Percentiles rank a stretch among this genome's conserved stretches.
Conservation (phyloP, 2,113 vertebrate genomes). For the Thoracochromis brauschi region DNA sequence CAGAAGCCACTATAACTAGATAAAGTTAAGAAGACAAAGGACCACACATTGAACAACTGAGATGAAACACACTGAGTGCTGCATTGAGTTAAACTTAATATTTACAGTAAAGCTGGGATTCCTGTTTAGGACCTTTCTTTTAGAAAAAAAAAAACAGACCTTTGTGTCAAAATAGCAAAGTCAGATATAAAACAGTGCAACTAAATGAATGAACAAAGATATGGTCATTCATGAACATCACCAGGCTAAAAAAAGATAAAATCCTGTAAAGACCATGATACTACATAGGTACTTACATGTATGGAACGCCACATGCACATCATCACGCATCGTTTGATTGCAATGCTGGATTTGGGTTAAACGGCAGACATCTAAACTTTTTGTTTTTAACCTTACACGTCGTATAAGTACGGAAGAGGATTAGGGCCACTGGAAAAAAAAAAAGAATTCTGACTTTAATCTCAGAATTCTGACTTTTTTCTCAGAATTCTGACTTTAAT, state of each 20-base stretch:
- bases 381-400: neutral
- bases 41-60: neutral
- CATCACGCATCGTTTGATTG: rapidly evolving
- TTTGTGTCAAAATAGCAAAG: neutral
- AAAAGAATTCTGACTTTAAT: too few relatives aligned
- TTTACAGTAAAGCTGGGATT: neutral
- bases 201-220: neutral
- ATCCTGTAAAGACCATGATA: neutral
- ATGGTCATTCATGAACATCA: neutral
- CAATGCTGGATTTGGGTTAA: neutral
- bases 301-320: neutral
- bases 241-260: neutral
- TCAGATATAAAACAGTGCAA: neutral
- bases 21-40: neutral
- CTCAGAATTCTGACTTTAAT: too few relatives aligned
- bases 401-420: neutral
- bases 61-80: neutral
- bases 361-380: neutral
- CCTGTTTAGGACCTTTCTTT: neutral
- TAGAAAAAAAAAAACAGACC: neutral
- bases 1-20: neutral
- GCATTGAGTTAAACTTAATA: neutral
- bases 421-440: too few relatives aligned
- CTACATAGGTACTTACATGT: neutral
- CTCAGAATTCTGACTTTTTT: too few relatives aligned